Evolutionary conservation across 2,888 invertebrate genomes (phyloP).

Genomic region (Diogma glabrata): DNA sequence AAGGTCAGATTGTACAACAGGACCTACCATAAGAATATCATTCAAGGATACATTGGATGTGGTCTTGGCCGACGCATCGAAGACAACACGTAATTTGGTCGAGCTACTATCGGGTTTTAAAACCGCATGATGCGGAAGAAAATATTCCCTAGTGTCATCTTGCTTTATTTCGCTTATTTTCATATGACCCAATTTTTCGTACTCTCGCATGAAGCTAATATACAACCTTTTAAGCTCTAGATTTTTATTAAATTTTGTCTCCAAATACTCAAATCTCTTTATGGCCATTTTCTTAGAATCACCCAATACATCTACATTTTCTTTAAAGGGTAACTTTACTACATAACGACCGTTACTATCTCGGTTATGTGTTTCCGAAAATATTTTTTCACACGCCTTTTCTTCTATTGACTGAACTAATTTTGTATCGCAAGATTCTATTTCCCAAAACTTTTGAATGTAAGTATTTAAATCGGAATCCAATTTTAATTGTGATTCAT

Average conservation of each 20-base stretch:
- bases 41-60: constrained; percentile 12
- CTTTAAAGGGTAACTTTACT: constrained; percentile 18
- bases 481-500: no score
- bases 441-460: constrained; percentile 17
- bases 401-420: constrained; percentile 13
- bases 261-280: constrained; percentile 17
- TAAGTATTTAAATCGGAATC: neutral
- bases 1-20: constrained; percentile 15
- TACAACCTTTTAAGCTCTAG: constrained; percentile 17
- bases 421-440: constrained; percentile 15
- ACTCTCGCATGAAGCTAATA: constrained; percentile 19
- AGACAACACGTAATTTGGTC: constrained; percentile 10
- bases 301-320: constrained; percentile 8
- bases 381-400: constrained; percentile 18
- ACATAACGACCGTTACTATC: constrained; percentile 16
- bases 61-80: constrained; percentile 12
- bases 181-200: constrained; percentile 20
- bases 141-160: constrained; percentile 8
- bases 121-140: constrained; percentile 18
- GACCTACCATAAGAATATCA: constrained; percentile 14
- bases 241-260: constrained; percentile 17
- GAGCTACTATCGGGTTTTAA: constrained; percentile 12
- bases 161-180: neutral
- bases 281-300: constrained; percentile 12
- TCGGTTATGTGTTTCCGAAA: constrained; percentile 14